phyloP scores from a whole-genome alignment of 2,888 invertebrate genomes.

The Chrysomela aeneicollis region DNA sequence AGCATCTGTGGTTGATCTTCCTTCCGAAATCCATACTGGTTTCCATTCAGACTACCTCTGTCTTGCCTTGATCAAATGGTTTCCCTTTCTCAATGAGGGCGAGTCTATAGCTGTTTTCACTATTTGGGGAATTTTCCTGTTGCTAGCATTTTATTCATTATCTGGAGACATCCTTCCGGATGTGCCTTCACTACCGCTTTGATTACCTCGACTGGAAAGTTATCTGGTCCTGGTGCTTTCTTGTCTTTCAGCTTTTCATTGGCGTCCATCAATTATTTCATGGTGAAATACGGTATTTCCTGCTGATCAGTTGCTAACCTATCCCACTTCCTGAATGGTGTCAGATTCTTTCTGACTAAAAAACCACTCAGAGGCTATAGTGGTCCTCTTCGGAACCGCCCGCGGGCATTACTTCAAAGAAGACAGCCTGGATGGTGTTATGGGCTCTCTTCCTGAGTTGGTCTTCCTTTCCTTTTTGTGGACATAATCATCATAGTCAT shows the following conservation, averaged over 20 bases:
- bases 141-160: background rate
- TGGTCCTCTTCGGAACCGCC: background rate
- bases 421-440: too few species aligned
- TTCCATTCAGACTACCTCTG: background rate
- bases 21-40: conserved; percentile 23
- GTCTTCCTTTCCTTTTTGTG: too few species aligned
- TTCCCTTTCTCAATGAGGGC: conserved; percentile 13
- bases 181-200: background rate
- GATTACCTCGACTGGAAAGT: conserved; percentile 14
- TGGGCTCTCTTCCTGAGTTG: too few species aligned
- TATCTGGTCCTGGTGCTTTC: conserved; percentile 36
- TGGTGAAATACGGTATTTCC: conserved; percentile 4
- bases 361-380: background rate
- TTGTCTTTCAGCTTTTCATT: conserved; percentile 29
- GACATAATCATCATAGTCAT: too few species aligned
- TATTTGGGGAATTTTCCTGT: background rate
- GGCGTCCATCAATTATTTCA: conserved; percentile 31
- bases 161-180: background rate
- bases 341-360: background rate
- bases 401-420: background rate
- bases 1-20: conserved; percentile 16
- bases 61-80: background rate
- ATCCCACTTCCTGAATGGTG: conserved; percentile 15
- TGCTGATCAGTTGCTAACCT: background rate
- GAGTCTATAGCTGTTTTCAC: conserved; percentile 16